These are phyloP conservation scores for Dascillus cervinus DNA, from an alignment of 2,888 invertebrate species.

Conservation along the genomic window DNA sequence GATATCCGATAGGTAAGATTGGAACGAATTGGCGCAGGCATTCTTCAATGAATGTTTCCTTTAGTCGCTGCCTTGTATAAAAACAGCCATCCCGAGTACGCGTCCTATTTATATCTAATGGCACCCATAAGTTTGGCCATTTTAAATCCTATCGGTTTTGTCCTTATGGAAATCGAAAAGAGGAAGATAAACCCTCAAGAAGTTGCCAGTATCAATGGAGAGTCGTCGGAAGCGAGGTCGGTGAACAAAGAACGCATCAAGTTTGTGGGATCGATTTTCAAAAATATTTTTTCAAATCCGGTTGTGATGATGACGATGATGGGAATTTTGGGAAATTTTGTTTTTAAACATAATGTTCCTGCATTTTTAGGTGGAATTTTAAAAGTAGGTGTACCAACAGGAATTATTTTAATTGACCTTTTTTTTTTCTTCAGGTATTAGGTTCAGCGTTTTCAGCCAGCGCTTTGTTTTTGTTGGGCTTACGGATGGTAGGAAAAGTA, in stretches of 20 bases:
- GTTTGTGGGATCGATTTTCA: slow-evolving; percentile 42
- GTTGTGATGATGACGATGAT: slow-evolving; percentile 88
- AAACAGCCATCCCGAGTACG: slow-evolving; percentile 81
- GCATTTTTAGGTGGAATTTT: slow-evolving; percentile 66
- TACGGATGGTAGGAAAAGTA: slow-evolving; percentile 89
- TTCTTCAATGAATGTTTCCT: slow-evolving; percentile 23
- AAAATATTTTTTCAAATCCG: slow-evolving; percentile 79
- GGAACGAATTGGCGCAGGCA: not conserved
- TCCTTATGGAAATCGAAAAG: slow-evolving; percentile 71
- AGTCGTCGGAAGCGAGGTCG: slow-evolving; percentile 18
- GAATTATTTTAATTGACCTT: slow-evolving; percentile 8
- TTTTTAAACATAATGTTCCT: slow-evolving; percentile 73
- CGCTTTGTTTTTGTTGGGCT: slow-evolving; percentile 82
- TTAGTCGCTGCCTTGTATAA: slow-evolving; percentile 80
- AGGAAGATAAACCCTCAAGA: slow-evolving; percentile 42
- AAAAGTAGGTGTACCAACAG: slow-evolving; percentile 48
- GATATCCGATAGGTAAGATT: slow-evolving; percentile 83
- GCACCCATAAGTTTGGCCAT: slow-evolving; percentile 90
- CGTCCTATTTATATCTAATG: slow-evolving; percentile 84
- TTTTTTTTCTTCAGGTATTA: slow-evolving; percentile 49
- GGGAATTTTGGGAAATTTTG: slow-evolving; percentile 77
- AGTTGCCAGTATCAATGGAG: slow-evolving; percentile 25
- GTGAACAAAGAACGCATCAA: slow-evolving; percentile 31
- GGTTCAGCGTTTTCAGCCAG: slow-evolving; percentile 87
- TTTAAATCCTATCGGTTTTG: slow-evolving; percentile 85